A percentile compares a stretch with the other conserved stretches of the same genome.
These are phyloP conservation scores for Setipinna tenuifilis DNA, from an alignment of 2,797 vertebrate species.

Conservation along the genomic window DNA sequence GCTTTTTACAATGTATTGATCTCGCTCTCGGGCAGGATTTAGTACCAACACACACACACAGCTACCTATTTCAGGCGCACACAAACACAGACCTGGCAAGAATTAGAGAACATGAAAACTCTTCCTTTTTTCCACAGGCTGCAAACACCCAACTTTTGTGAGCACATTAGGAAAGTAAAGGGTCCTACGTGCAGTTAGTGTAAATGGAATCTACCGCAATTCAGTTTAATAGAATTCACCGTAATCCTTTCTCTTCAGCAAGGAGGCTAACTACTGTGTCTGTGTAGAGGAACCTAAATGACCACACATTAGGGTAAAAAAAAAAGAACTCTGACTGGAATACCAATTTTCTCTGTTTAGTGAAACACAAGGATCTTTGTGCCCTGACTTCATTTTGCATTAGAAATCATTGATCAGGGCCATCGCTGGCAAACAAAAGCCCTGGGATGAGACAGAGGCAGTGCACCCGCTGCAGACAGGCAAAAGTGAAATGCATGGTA, in stretches of 20 bases:
- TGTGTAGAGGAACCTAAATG: background rate
- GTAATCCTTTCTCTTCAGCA: background rate
- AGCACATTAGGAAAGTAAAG: background rate
- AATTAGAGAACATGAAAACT: background rate
- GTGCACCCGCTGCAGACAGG: slow-evolving; percentile 56
- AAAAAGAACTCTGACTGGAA: background rate
- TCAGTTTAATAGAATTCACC: background rate
- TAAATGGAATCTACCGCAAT: background rate
- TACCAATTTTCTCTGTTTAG: slow-evolving; percentile 5
- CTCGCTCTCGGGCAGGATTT: slow-evolving; percentile 24
- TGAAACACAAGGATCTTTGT: slow-evolving; percentile 7
- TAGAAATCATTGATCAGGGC: background rate
- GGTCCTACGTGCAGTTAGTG: background rate
- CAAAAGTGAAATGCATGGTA: slow-evolving; percentile 59
- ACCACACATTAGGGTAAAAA: background rate
- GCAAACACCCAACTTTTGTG: background rate
- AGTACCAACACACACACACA: background rate
- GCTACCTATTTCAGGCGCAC: background rate
- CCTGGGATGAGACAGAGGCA: slow-evolving; percentile 64
- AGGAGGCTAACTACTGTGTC: background rate
- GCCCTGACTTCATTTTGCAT: background rate
- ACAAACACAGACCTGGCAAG: background rate
- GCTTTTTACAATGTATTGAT: slow-evolving; percentile 9
- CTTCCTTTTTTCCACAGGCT: background rate
- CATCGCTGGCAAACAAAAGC: slow-evolving; percentile 7